A percentile compares a stretch with the other conserved stretches of the same genome.
Conservation (phyloP, 2,888 invertebrate species). For the Drosophila rubida region DNA sequence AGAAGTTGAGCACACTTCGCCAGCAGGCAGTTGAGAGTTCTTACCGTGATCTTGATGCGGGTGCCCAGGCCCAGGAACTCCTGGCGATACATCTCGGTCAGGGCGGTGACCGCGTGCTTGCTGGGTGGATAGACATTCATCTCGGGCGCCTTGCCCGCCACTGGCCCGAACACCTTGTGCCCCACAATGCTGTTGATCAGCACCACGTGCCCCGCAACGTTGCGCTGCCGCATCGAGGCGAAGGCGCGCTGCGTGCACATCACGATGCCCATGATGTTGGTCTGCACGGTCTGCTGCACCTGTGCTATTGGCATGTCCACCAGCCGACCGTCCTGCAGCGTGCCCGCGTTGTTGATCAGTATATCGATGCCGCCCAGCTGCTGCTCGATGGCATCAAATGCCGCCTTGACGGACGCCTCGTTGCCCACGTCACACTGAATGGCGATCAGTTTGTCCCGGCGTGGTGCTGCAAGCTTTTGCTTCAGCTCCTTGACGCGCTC, state of each 20-base stretch:
- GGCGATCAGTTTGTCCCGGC: conserved; percentile 67
- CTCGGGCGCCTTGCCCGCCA: conserved; percentile 36
- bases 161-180: conserved; percentile 66
- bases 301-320: conserved; percentile 55
- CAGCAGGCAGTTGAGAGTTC: conserved; percentile 11
- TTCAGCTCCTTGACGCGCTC: conserved; percentile 84
- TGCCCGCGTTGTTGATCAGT: conserved; percentile 87
- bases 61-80: conserved; percentile 81
- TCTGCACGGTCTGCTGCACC: conserved; percentile 83
- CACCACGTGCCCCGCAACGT: conserved; percentile 86
- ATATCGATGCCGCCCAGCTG: conserved; percentile 86
- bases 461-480: conserved; percentile 45
- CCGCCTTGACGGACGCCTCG: conserved; percentile 86
- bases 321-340: conserved; percentile 70
- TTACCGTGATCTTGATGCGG: conserved; percentile 83
- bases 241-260: conserved; percentile 86
- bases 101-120: conserved; percentile 83
- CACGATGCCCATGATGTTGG: conserved; percentile 85
- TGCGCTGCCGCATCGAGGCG: conserved; percentile 85
- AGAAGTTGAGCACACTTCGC: no score
- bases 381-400: conserved; percentile 86
- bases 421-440: conserved; percentile 86
- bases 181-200: conserved; percentile 84
- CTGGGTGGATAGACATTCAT: conserved; percentile 81
- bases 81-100: conserved; percentile 82